These are phyloP conservation scores for Plodia interpunctella DNA, from an alignment of 1,140 invertebrate species.

Conservation along the genomic window DNA sequence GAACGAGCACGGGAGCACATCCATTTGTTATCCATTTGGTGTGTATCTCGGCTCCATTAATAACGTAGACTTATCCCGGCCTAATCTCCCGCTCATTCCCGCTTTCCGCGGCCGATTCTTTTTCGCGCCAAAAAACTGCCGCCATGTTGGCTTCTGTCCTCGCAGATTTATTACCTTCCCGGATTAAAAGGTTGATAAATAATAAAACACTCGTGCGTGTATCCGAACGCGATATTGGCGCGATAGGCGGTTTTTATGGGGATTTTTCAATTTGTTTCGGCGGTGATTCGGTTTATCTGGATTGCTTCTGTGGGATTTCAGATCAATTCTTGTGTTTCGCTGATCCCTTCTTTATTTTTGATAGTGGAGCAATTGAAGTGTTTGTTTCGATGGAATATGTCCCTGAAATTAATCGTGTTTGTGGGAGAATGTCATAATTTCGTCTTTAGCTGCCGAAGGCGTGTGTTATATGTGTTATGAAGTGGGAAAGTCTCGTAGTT, in stretches of 20 bases:
- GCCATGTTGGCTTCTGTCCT: slow-evolving; percentile 50
- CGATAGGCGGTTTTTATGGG: slow-evolving; percentile 42
- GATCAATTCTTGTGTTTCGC: slow-evolving; percentile 23
- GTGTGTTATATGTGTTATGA: not conserved
- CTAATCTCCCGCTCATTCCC: slow-evolving; percentile 73
- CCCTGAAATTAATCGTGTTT: not conserved
- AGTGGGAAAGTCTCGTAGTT: not conserved
- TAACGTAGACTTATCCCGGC: slow-evolving; percentile 63
- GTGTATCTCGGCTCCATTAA: slow-evolving; percentile 70
- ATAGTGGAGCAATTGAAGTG: slow-evolving; percentile 35
- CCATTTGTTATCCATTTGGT: slow-evolving; percentile 62
- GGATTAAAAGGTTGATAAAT: slow-evolving; percentile 67
- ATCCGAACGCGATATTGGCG: slow-evolving; percentile 25
- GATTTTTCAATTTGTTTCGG: slow-evolving; percentile 64
- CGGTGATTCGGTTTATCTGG: slow-evolving; percentile 36
- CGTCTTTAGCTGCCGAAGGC: not conserved
- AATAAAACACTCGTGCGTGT: slow-evolving; percentile 56
- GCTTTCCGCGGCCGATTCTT: slow-evolving; percentile 72
- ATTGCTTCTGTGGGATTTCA: slow-evolving; percentile 23
- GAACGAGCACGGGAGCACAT: slow-evolving; percentile 29
- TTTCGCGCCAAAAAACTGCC: slow-evolving; percentile 60
- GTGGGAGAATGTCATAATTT: not conserved
- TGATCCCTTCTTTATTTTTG: slow-evolving; percentile 28
- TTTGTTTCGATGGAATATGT: slow-evolving; percentile 17
- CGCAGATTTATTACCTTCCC: slow-evolving; percentile 61